Conservation (phyloP, 2,113 vertebrate genomes). For the Anoura caudifer region DNA sequence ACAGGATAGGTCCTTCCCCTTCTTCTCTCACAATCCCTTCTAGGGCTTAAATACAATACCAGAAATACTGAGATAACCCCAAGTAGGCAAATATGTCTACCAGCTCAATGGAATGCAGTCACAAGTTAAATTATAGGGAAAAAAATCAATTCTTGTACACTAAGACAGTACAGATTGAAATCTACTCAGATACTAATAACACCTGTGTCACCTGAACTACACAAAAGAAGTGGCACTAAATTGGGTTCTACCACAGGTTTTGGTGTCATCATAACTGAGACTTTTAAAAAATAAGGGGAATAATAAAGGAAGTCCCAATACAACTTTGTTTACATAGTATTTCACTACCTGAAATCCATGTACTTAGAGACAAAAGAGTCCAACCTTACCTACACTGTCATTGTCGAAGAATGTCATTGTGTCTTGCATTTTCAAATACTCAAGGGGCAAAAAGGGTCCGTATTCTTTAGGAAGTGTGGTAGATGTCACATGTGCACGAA, state of each 20-base stretch:
- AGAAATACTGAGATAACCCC: background rate
- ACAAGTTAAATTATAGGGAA: background rate
- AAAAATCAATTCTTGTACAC: background rate
- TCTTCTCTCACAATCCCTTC: background rate
- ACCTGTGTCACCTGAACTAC: background rate
- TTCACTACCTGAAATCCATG: background rate
- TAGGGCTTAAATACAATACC: background rate
- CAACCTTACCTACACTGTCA: too few relatives aligned
- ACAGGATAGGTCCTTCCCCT: fast-evolving
- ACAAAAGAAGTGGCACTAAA: background rate
- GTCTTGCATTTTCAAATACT: background rate
- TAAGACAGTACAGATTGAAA: background rate
- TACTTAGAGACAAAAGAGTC: background rate
- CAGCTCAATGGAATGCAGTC: background rate
- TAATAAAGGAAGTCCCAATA: background rate
- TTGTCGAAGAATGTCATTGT: background rate
- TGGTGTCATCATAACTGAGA: background rate
- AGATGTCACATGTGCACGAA: background rate
- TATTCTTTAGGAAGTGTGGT: background rate
- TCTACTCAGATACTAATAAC: background rate
- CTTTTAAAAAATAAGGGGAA: background rate
- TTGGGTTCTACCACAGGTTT: background rate
- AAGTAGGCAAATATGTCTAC: background rate
- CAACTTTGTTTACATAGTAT: background rate
- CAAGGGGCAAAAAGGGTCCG: background rate